Evolutionary conservation across 2,888 invertebrate species (phyloP).

Genomic region (Torymus auratus): DNA sequence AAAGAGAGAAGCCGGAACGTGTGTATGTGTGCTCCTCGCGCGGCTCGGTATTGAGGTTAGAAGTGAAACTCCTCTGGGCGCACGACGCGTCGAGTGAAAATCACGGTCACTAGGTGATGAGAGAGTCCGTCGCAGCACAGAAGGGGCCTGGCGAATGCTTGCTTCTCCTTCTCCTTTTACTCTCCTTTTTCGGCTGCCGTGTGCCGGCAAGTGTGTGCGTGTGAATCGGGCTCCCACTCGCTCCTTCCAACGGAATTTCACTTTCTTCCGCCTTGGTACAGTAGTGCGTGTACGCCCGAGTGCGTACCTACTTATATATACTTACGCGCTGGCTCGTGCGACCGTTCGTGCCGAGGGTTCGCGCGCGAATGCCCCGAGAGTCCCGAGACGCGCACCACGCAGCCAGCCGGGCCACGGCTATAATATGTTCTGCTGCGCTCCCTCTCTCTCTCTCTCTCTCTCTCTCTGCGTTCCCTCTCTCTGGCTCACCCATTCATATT

Average conservation of each 20-base stretch:
- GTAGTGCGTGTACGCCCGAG: not conserved
- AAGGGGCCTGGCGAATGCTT: too few species aligned
- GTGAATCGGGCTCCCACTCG: too few species aligned
- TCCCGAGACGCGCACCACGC: too few species aligned
- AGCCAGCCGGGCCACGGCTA: too few species aligned
- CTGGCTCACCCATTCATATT: not conserved
- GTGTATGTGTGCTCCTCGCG: too few species aligned
- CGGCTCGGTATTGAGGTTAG: constrained; percentile 72
- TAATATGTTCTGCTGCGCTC: not conserved
- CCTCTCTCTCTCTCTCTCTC: not conserved
- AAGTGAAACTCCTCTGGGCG: constrained; percentile 71
- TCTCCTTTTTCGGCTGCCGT: constrained; percentile 44
- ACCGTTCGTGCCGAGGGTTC: constrained; percentile 39
- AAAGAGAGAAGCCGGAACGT: constrained; percentile 1
- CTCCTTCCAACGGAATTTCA: constrained; percentile 44
- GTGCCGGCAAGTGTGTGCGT: too few species aligned
- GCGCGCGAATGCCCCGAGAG: constrained; percentile 42
- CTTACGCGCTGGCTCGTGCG: not conserved
- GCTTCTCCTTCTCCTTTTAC: constrained; percentile 28
- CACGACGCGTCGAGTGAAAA: constrained; percentile 63
- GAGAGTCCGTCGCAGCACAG: constrained; percentile 11
- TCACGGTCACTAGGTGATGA: constrained; percentile 67
- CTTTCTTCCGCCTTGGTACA: constrained; percentile 39
- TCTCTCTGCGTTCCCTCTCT: not conserved
- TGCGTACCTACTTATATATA: too few species aligned